phyloP scores from a whole-genome alignment of 2,113 vertebrate species.

The Catagonus wagneri region DNA sequence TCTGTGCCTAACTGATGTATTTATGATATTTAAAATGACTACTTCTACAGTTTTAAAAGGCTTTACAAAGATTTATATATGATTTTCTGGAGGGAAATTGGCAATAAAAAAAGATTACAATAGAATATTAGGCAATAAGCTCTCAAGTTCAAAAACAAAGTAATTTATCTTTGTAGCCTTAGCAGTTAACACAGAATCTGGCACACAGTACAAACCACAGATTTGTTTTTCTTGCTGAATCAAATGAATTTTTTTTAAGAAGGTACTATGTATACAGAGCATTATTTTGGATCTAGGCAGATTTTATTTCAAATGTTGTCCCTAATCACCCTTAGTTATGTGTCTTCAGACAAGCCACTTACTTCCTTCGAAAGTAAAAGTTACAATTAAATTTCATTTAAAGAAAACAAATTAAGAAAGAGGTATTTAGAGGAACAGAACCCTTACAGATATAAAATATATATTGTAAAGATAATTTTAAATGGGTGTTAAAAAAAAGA shows the following conservation, averaged over 20 bases:
- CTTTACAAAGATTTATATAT: constrained; percentile 61
- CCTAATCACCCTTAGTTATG: background rate
- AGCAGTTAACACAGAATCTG: background rate
- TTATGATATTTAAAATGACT: constrained; percentile 60
- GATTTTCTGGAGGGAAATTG: constrained; percentile 58
- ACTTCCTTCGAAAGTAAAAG: constrained; percentile 19
- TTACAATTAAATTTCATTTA: background rate
- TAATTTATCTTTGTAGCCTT: constrained; percentile 31
- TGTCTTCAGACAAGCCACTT: background rate
- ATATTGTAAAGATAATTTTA: background rate
- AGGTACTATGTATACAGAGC: background rate
- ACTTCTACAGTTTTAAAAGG: constrained; percentile 59
- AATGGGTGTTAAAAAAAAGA: background rate
- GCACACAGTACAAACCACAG: background rate
- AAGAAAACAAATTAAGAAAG: background rate
- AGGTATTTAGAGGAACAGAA: background rate
- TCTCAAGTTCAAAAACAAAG: constrained; percentile 47
- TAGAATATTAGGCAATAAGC: constrained; percentile 36
- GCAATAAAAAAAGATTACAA: constrained; percentile 59
- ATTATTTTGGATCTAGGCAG: constrained; percentile 7
- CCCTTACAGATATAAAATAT: background rate
- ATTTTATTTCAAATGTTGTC: constrained; percentile 36
- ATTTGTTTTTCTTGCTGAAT: constrained; percentile 14
- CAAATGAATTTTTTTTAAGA: background rate
- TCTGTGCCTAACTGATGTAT: constrained; percentile 1